phyloP scores from a whole-genome alignment of 2,113 vertebrate genomes.

The Scatophagus argus region DNA sequence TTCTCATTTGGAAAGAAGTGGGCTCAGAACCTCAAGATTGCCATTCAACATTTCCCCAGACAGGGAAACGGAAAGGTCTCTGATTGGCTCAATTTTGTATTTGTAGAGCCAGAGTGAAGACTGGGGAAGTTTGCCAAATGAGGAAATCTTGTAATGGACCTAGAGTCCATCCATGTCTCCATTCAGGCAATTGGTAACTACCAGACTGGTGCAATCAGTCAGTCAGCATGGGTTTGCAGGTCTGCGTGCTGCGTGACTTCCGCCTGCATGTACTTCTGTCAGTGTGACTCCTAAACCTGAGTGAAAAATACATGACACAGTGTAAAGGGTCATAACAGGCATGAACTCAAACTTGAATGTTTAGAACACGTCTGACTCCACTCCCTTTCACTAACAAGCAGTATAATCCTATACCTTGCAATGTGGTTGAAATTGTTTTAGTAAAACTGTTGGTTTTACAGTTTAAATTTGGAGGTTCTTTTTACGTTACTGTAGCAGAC shows the following conservation, averaged over 20 bases:
- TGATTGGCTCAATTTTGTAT: slow-evolving; percentile 89
- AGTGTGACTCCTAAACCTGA: slow-evolving; percentile 64
- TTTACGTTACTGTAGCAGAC: not conserved
- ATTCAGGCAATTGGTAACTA: slow-evolving; percentile 91
- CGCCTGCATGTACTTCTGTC: slow-evolving; percentile 73
- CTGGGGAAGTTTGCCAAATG: slow-evolving; percentile 96
- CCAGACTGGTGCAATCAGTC: slow-evolving; percentile 86
- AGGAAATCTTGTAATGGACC: slow-evolving; percentile 94
- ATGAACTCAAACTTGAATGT: slow-evolving; percentile 22
- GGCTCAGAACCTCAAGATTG: slow-evolving; percentile 18
- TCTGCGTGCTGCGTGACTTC: slow-evolving; percentile 76
- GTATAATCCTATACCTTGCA: slow-evolving; percentile 5
- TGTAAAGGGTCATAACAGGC: slow-evolving; percentile 44
- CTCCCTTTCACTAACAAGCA: slow-evolving; percentile 29
- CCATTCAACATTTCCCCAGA: not conserved
- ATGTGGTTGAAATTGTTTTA: not conserved
- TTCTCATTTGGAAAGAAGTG: not conserved
- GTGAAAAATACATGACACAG: slow-evolving; percentile 54
- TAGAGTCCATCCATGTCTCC: slow-evolving; percentile 79
- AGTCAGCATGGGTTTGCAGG: slow-evolving; percentile 88
- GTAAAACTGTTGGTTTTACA: too few relatives aligned
- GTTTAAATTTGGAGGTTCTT: not conserved
- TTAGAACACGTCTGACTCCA: slow-evolving; percentile 23
- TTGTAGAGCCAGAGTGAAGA: slow-evolving; percentile 97
- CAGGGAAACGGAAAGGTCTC: slow-evolving; percentile 22